phyloP scores from a whole-genome alignment of 2,797 vertebrate genomes.

The Aulostomus chinensis region DNA sequence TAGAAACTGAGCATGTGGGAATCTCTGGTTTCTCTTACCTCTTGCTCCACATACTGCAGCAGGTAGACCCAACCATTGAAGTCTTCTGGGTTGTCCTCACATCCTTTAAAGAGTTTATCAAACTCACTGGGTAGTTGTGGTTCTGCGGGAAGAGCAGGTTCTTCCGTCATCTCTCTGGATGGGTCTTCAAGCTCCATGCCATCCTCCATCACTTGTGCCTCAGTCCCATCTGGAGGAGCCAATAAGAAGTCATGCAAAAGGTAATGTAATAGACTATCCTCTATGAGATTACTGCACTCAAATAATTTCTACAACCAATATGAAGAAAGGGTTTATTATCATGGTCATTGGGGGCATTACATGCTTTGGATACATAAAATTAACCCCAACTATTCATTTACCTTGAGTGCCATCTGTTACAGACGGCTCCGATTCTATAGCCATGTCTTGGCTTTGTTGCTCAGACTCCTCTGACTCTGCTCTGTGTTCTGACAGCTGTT shows the following conservation, averaged over 20 bases:
- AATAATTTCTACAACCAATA: too few species aligned
- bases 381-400: constrained; percentile 12
- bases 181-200: constrained; percentile 82
- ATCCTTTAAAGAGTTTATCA: constrained; percentile 91
- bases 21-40: constrained; percentile 82
- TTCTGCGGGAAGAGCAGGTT: constrained; percentile 61
- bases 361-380: too few species aligned
- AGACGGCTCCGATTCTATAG: constrained; percentile 9
- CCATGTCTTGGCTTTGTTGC: constrained; percentile 29
- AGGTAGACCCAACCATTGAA: constrained; percentile 98
- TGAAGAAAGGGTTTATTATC: too few species aligned
- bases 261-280: too few species aligned
- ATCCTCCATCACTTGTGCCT: constrained; percentile 72
- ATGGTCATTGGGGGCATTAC: too few species aligned
- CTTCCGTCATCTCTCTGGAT: constrained; percentile 78
- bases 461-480: constrained; percentile 18
- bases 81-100: constrained; percentile 93
- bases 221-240: constrained; percentile 39
- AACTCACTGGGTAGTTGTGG: constrained; percentile 86
- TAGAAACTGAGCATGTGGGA: too few species aligned
- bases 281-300: too few species aligned
- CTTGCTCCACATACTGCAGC: constrained; percentile 96
- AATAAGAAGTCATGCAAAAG: neutral
- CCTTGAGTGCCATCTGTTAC: constrained; percentile 45
- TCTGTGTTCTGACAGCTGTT: constrained; percentile 21